Evolutionary conservation across 2,113 vertebrate species (phyloP), one percentile per base, ranked within the genome.

Genomic region (Romanogobio albipinnatus): DNA sequence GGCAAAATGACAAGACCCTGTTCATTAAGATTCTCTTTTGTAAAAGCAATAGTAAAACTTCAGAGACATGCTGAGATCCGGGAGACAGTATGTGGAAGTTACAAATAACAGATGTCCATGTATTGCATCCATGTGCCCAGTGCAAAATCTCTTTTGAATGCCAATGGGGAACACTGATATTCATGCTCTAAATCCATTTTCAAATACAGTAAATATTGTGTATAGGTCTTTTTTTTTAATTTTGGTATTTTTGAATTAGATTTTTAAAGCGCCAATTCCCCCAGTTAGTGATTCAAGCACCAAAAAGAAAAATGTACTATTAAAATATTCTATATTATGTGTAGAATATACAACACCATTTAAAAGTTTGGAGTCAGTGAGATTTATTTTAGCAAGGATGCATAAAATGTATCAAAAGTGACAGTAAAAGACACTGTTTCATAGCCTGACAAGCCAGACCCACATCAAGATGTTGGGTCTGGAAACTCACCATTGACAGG

Each of bases 1-100:
- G 85, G 87, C 89, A 86, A 86, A 85, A 70, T 45, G 83, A 86
- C 71, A 81, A 70, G 84, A 84, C 81, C 68, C 70, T 74, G 56
- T 89, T 92, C 89, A 87, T 91, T 91, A 89, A 89, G 77, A 89
- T 87, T 91, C 89, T 47, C 79, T 71, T 78, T 82, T 82, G 66
- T 82, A 82, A 39, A 56, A 70, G 26, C 85, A 71, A 80, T 49
- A 87, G 49, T 33, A 62, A 64, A 64, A 62, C 59, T 47, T 29
- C n/a, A 53, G 33, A 82, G 24, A 24, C 11, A 1, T 33, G 24
- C 14, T 22, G 78, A 36, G 24, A 68, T 68, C 13, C 51, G 59
- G 11, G 58, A 64, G 17, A 66, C 36, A 62, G 33, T 24, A 58
- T 78, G 33, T 59, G 19, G 10, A 77, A 39, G n/a, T 26, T 62